Evolutionary conservation across 2,888 invertebrate species (phyloP).

Genomic region (Rhagonycha lutea): DNA sequence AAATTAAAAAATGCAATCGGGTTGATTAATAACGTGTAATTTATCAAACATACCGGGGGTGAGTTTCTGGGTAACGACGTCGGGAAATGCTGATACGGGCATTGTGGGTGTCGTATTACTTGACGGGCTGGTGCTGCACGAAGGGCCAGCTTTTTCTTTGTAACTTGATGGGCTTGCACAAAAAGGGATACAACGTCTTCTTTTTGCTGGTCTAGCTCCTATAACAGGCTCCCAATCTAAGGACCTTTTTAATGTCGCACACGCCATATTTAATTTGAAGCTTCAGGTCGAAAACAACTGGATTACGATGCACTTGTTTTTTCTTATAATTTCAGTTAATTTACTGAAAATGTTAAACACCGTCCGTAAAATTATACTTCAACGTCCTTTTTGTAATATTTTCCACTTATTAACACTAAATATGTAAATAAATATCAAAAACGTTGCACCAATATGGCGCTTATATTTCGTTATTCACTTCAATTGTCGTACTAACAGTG

Average conservation of each 20-base stretch:
- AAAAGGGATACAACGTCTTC: conserved; percentile 90
- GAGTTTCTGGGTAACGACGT: conserved; percentile 79
- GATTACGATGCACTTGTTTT: conserved; percentile 49
- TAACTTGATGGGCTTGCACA: conserved; percentile 64
- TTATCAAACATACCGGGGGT: conserved; percentile 76
- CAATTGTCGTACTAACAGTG: conserved; percentile 25
- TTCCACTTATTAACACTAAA: background rate
- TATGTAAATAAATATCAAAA: conserved; percentile 3
- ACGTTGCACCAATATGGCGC: conserved; percentile 49
- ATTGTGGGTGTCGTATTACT: conserved; percentile 53
- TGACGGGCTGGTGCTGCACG: conserved; percentile 40
- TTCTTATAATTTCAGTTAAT: conserved; percentile 27
- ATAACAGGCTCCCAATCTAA: conserved; percentile 93
- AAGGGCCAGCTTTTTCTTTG: conserved; percentile 41
- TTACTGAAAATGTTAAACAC: conserved; percentile 3
- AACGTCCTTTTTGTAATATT: background rate
- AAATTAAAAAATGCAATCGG: background rate
- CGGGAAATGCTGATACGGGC: conserved; percentile 77
- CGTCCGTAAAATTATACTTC: background rate
- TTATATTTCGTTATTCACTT: conserved; percentile 31
- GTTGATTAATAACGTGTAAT: background rate
- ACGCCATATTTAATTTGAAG: conserved; percentile 80
- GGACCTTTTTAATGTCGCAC: conserved; percentile 94
- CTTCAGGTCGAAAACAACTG: conserved; percentile 34
- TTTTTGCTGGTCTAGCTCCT: conserved; percentile 84